Conservation (phyloP, 1,140 invertebrate species). For the Aphelenchoides fujianensis region DNA sequence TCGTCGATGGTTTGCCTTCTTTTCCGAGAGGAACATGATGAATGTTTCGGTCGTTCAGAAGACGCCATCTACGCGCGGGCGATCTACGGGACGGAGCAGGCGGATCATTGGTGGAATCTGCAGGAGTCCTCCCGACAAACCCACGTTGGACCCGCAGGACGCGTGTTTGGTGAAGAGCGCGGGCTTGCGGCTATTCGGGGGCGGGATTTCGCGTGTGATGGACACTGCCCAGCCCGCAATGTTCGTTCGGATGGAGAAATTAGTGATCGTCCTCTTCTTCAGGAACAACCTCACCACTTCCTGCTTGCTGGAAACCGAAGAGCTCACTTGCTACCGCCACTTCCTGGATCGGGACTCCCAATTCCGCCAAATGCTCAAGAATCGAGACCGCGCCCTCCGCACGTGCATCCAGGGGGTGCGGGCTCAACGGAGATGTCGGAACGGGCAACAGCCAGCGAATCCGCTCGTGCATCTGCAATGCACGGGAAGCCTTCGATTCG, state of each 20-base stretch:
- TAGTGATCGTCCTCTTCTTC: too few species aligned
- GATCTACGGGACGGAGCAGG: constrained; percentile 40
- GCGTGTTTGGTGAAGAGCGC: constrained; percentile 25
- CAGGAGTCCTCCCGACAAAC: constrained; percentile 30
- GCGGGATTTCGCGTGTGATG: constrained; percentile 46
- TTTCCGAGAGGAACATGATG: neutral
- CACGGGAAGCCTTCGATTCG: constrained; percentile 46
- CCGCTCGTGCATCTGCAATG: constrained; percentile 46
- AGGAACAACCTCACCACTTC: constrained; percentile 47
- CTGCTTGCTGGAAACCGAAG: constrained; percentile 30
- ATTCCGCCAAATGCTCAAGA: constrained; percentile 39
- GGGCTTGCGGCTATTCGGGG: constrained; percentile 43
- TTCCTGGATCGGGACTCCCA: constrained; percentile 41
- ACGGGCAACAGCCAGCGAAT: constrained; percentile 17
- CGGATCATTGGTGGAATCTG: constrained; percentile 46
- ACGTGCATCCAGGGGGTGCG: constrained; percentile 42
- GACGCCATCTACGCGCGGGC: constrained; percentile 42
- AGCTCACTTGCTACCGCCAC: constrained; percentile 39
- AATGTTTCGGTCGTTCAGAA: constrained; percentile 20
- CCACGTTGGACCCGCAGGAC: constrained; percentile 33
- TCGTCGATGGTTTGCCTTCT: constrained; percentile 41
- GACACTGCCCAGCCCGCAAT: constrained; percentile 35
- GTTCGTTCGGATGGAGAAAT: constrained; percentile 7
- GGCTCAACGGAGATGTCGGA: constrained; percentile 18
- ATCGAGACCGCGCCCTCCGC: constrained; percentile 32